Percentiles rank a stretch among this genome's conserved stretches.
These are phyloP conservation scores for Nasonia giraulti DNA, from an alignment of 1,140 invertebrate genomes.

Conservation along the genomic window DNA sequence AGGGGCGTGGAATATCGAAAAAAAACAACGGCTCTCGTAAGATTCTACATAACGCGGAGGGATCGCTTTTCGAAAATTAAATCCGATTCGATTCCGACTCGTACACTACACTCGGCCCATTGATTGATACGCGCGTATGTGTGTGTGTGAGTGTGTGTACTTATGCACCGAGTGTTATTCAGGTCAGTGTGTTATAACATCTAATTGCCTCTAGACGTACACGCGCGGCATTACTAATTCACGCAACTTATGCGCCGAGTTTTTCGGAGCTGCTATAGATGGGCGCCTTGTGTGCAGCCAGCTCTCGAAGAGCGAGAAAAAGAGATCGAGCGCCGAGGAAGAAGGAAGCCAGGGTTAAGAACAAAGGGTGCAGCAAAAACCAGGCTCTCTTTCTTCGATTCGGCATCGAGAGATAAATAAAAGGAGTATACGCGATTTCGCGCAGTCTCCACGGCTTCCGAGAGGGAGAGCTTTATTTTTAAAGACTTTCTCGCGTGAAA, in stretches of 20 bases:
- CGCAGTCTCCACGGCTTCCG: not conserved
- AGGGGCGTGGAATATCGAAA: not conserved
- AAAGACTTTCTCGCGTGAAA: too few relatives aligned
- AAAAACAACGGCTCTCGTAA: not conserved
- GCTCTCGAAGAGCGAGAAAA: not conserved
- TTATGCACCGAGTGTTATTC: not conserved
- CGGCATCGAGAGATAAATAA: constrained; percentile 6
- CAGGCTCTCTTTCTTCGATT: not conserved
- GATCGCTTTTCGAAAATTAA: not conserved
- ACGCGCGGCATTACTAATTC: not conserved
- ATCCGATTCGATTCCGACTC: not conserved
- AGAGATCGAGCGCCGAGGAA: not conserved
- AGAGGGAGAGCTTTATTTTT: not conserved
- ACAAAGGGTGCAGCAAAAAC: not conserved
- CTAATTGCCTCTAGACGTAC: not conserved
- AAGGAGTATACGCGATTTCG: not conserved
- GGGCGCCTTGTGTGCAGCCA: not conserved
- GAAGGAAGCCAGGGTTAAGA: not conserved
- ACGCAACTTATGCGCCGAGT: not conserved
- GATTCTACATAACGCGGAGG: not conserved
- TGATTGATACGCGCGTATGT: too few relatives aligned
- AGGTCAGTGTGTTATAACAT: not conserved
- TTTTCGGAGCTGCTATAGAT: not conserved
- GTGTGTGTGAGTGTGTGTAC: not conserved
- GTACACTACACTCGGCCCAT: too few relatives aligned